Evolutionary conservation across 1,140 invertebrate genomes (phyloP).

Genomic region (Yoshiicerus persimilis): DNA sequence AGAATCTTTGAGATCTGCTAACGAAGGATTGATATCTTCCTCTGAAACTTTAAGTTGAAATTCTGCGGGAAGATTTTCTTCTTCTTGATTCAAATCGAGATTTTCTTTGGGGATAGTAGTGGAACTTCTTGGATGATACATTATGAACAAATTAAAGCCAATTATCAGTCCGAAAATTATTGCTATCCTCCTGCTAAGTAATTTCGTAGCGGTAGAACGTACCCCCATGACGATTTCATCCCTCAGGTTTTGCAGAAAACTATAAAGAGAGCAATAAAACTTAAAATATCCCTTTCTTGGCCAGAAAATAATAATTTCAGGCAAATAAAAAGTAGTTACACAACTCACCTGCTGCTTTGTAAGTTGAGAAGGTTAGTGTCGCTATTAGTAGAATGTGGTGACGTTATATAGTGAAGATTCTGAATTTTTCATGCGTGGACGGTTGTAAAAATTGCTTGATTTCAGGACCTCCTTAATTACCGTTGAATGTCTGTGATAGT

Average conservation of each 20-base stretch:
- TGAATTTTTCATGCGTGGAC: background rate
- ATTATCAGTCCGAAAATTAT: background rate
- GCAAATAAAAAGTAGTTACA: background rate
- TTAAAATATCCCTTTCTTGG: no score
- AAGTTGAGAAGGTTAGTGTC: background rate
- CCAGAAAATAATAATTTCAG: no score
- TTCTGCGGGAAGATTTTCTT: background rate
- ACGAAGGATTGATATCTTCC: background rate
- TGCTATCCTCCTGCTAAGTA: background rate
- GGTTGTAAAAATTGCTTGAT: background rate
- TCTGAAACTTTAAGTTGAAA: background rate
- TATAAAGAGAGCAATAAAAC: background rate
- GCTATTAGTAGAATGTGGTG: background rate
- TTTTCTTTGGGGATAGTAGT: background rate
- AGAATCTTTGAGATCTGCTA: background rate
- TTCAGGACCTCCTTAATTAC: background rate
- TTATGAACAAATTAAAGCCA: background rate
- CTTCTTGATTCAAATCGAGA: background rate
- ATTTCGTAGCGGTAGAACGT: background rate
- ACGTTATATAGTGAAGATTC: background rate
- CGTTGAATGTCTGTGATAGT: background rate
- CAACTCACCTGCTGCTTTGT: background rate
- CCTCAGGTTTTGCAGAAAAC: background rate
- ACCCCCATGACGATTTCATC: background rate
- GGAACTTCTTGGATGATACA: background rate